Evolutionary conservation across 2,113 vertebrate species (phyloP).

Genomic region (Actenoides lindsayi): DNA sequence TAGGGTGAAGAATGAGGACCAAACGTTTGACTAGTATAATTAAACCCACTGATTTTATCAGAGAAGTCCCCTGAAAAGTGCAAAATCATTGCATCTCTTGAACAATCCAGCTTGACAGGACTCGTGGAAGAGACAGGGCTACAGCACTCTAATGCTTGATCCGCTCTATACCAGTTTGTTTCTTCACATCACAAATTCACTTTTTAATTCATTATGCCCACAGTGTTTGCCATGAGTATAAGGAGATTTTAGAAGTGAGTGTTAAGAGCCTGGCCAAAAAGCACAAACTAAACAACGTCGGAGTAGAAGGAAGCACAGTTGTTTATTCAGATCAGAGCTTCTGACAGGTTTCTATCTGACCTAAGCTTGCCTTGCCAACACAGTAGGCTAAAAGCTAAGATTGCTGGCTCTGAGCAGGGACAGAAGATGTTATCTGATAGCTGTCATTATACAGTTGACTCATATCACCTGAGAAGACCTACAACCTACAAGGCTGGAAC

Average conservation of each 20-base stretch:
- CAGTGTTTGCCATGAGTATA: rapidly evolving
- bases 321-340: neutral
- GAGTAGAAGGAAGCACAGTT: neutral
- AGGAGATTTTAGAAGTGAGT: neutral
- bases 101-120: neutral
- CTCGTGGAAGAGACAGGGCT: neutral
- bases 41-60: neutral
- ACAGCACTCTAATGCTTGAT: neutral
- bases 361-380: neutral
- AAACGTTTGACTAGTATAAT: neutral
- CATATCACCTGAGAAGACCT: conserved; percentile 27
- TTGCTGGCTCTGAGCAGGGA: conserved; percentile 22
- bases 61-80: neutral
- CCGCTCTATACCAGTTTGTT: neutral
- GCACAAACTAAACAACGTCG: neutral
- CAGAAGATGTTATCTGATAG: conserved; percentile 26
- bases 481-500: neutral
- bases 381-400: neutral
- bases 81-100: neutral
- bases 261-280: neutral
- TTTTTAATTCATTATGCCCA: neutral
- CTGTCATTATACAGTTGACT: conserved; percentile 26
- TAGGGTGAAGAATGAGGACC: neutral
- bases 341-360: neutral
- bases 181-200: neutral